Evolutionary conservation across 2,113 vertebrate species (phyloP).

Genomic region (Abramis brama): DNA sequence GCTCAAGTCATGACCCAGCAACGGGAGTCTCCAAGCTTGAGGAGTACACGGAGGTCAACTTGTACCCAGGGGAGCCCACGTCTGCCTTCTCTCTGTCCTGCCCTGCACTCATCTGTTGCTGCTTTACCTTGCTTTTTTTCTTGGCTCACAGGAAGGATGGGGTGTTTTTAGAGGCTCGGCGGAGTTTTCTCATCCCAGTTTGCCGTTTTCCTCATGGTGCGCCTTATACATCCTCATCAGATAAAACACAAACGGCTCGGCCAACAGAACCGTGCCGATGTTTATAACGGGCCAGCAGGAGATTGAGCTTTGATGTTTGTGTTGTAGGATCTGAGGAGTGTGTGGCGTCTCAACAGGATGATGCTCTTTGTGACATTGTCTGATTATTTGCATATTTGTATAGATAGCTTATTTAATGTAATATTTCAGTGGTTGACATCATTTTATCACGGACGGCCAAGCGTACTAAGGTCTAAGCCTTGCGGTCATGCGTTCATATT

Average conservation of each 20-base stretch:
- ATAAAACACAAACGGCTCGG: constrained; percentile 40
- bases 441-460: not conserved
- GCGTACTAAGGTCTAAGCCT: not conserved
- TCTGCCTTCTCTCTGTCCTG: constrained; percentile 53
- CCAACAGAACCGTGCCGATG: constrained; percentile 33
- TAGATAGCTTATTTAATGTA: not conserved
- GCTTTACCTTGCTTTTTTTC: constrained; percentile 35
- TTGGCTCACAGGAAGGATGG: constrained; percentile 21
- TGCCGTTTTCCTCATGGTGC: constrained; percentile 42
- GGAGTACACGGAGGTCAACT: constrained; percentile 67
- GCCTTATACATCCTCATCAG: constrained; percentile 41
- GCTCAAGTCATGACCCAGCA: constrained; percentile 61
- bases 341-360: constrained; percentile 23
- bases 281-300: constrained; percentile 45
- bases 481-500: not conserved
- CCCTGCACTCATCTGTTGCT: constrained; percentile 48
- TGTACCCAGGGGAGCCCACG: constrained; percentile 59
- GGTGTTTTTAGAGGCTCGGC: constrained; percentile 42
- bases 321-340: constrained; percentile 24
- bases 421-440: not conserved
- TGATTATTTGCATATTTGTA: not conserved
- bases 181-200: constrained; percentile 45
- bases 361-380: constrained; percentile 7
- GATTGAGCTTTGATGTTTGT: constrained; percentile 46
- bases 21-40: constrained; percentile 64